A percentile compares a stretch with the other conserved stretches of the same genome.
phyloP scores from a whole-genome alignment of 1,140 invertebrate genomes.

The Nebria ingens region DNA sequence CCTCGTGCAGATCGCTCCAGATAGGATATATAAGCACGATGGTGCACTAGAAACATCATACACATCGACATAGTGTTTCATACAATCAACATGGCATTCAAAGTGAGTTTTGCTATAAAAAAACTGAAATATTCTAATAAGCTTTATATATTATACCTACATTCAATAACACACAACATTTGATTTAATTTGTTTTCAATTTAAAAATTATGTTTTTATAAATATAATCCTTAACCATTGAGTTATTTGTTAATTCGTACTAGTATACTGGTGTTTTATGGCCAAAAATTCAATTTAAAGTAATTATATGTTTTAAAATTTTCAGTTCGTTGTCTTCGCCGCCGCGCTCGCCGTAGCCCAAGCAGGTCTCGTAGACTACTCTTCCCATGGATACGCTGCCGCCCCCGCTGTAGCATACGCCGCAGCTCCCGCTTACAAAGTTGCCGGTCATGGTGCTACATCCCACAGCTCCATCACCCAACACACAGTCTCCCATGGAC shows the following conservation, averaged over 20 bases:
- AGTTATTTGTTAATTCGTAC: not conserved
- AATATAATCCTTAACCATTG: too few species aligned
- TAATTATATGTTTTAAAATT: too few species aligned
- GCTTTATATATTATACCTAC: too few species aligned
- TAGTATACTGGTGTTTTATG: too few species aligned
- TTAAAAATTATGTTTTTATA: too few species aligned
- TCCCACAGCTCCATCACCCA: not conserved
- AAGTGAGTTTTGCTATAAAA: conserved; percentile 12
- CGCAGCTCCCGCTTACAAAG: too few species aligned
- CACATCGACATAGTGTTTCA: not conserved
- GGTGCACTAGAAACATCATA: not conserved
- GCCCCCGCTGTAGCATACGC: conserved; percentile 15
- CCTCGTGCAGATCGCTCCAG: not conserved
- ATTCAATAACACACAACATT: too few species aligned
- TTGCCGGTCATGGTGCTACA: conserved; percentile 8
- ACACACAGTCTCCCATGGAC: not conserved
- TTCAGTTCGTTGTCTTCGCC: conserved; percentile 37
- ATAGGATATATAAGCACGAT: not conserved
- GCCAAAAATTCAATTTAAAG: too few species aligned
- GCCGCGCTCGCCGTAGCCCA: conserved; percentile 34
- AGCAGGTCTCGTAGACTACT: too few species aligned
- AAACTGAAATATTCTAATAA: not conserved
- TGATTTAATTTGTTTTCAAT: too few species aligned
- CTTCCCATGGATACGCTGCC: conserved; percentile 11
- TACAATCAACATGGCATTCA: conserved; percentile 16